Evolutionary conservation across 2,797 vertebrate species (phyloP).

Genomic region (Distichodus sexfasciatus): DNA sequence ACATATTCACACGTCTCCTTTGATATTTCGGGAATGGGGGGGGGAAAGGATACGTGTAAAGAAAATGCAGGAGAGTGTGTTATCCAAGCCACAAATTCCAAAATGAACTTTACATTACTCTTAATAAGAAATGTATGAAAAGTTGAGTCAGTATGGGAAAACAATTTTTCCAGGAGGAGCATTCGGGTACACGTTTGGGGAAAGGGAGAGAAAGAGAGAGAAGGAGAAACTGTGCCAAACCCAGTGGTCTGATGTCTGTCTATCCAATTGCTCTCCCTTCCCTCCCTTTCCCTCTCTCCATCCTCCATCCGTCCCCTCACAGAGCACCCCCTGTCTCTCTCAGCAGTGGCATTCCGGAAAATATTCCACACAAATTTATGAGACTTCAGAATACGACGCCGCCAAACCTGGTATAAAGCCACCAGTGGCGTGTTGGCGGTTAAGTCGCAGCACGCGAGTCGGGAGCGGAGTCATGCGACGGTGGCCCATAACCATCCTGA

Average conservation of each 20-base stretch:
- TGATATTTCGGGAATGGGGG: constrained; percentile 17
- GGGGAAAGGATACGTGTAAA: not conserved
- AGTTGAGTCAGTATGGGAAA: no score
- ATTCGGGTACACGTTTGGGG: no score
- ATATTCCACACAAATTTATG: constrained; percentile 52
- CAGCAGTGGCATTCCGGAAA: constrained; percentile 51
- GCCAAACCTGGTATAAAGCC: constrained; percentile 42
- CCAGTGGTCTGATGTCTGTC: constrained; percentile 32
- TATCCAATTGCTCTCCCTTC: not conserved
- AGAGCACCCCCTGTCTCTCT: constrained; percentile 27
- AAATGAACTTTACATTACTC: no score
- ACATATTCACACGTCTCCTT: constrained; percentile 7
- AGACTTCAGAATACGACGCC: constrained; percentile 39
- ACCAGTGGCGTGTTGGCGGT: constrained; percentile 47
- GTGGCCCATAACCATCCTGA: constrained; percentile 5
- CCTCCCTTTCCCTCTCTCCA: not conserved
- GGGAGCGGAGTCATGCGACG: constrained; percentile 28
- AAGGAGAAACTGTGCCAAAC: constrained; percentile 28
- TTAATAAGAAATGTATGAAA: no score
- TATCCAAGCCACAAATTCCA: no score
- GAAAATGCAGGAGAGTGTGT: not conserved
- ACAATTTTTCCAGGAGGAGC: no score
- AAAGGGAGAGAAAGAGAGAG: no score
- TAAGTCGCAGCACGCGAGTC: constrained; percentile 26
- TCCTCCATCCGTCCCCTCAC: constrained; percentile 6